Conservation (phyloP, 2,888 invertebrate species). For the Sinopyrophorus schimmeli region DNA sequence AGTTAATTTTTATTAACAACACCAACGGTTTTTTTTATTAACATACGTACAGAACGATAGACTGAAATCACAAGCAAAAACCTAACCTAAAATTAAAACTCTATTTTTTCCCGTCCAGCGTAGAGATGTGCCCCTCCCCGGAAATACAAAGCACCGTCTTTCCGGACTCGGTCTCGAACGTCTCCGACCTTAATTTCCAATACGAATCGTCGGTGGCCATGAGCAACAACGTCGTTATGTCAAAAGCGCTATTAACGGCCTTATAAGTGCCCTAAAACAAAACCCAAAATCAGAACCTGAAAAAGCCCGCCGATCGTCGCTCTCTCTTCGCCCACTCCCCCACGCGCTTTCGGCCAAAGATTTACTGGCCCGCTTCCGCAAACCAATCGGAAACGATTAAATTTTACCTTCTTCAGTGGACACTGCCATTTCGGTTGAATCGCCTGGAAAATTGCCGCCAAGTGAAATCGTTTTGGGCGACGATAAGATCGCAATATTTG, state of each 20-base stretch:
- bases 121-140: slow-evolving; percentile 12
- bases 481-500: slow-evolving; percentile 18
- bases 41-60: too few species aligned
- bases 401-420: slow-evolving; percentile 20
- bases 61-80: too few species aligned
- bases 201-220: slow-evolving; percentile 9
- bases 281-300: too few species aligned
- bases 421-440: slow-evolving; percentile 24
- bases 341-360: too few species aligned
- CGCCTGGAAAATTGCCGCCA: slow-evolving; percentile 14
- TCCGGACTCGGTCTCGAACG: not conserved
- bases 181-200: slow-evolving; percentile 11
- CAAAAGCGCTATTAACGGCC: slow-evolving; percentile 15
- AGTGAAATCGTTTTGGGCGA: slow-evolving; percentile 6
- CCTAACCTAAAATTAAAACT: too few species aligned
- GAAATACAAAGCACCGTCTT: slow-evolving; percentile 10
- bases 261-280: slow-evolving; percentile 26
- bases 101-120: too few species aligned
- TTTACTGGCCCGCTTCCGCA: too few species aligned
- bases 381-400: too few species aligned
- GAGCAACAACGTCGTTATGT: slow-evolving; percentile 14
- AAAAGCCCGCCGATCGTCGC: too few species aligned
- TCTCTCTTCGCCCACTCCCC: too few species aligned
- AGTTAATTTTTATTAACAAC: too few species aligned
- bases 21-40: too few species aligned